Percentiles rank a stretch among this genome's conserved stretches.
Conservation (phyloP, 2,113 vertebrate genomes). For the Taxidea taxus region DNA sequence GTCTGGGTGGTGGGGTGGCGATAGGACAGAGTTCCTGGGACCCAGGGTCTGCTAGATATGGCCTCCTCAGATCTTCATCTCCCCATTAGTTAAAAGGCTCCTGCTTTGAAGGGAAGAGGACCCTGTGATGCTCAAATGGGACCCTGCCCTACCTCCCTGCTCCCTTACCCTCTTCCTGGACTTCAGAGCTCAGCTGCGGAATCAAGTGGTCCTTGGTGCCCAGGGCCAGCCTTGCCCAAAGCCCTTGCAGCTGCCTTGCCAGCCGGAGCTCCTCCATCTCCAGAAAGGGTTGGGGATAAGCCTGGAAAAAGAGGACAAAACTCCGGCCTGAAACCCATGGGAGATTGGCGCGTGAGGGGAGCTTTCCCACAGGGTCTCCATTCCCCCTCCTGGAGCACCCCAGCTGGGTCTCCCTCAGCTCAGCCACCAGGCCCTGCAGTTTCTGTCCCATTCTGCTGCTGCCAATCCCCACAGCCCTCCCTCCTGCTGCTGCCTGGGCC, state of each 20-base stretch:
- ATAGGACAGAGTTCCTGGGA: background rate
- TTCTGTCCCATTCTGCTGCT: background rate
- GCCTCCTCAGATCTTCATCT: background rate
- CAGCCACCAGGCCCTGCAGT: background rate
- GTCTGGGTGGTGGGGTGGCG: background rate
- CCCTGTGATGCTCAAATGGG: background rate
- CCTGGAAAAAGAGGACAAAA: constrained; percentile 19
- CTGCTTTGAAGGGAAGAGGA: background rate
- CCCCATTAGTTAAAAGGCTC: background rate
- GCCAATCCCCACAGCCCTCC: background rate
- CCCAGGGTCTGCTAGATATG: background rate
- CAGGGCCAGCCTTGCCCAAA: constrained; percentile 52
- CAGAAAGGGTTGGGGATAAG: background rate
- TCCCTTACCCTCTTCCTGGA: constrained; percentile 44
- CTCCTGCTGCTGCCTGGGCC: background rate
- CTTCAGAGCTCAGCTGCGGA: background rate
- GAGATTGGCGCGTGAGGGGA: background rate
- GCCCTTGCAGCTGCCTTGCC: constrained; percentile 57
- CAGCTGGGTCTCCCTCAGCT: background rate
- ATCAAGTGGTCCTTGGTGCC: background rate
- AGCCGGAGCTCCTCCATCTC: constrained; percentile 55
- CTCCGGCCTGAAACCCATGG: background rate
- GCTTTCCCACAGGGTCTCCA: background rate
- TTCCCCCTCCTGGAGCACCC: background rate
- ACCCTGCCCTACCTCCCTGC: background rate